A percentile compares a stretch with the other conserved stretches of the same genome.
These are phyloP conservation scores for Potorous gilbertii DNA, from an alignment of 2,797 vertebrate species.

Conservation along the genomic window DNA sequence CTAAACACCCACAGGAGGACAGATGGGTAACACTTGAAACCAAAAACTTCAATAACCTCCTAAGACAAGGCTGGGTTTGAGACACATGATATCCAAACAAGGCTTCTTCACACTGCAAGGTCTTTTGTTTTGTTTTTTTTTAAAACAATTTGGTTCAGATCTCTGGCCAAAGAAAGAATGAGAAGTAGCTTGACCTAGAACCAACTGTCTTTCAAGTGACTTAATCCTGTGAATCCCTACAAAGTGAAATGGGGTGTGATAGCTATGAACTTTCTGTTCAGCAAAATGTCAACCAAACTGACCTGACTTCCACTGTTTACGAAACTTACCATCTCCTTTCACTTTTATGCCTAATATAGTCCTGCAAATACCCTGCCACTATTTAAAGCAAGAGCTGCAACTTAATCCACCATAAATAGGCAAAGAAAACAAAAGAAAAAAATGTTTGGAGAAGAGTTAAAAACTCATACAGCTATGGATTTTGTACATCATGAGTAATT, in stretches of 20 bases:
- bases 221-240: conserved; percentile 8
- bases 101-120: not conserved
- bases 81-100: conserved; percentile 23
- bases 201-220: conserved; percentile 2
- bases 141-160: not conserved
- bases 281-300: conserved; percentile 48
- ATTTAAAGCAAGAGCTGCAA: conserved; percentile 75
- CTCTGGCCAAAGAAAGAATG: conserved; percentile 21
- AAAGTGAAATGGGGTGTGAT: not conserved
- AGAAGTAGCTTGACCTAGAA: conserved; percentile 6
- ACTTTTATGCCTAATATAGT: conserved; percentile 79
- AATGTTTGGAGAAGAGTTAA: conserved; percentile 42
- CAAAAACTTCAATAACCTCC: conserved; percentile 24
- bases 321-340: conserved; percentile 24
- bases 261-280: conserved; percentile 41
- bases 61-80: conserved; percentile 54
- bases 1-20: not conserved
- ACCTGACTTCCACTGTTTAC: conserved; percentile 55
- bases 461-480: conserved; percentile 48
- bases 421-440: conserved; percentile 76
- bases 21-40: not conserved
- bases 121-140: conserved; percentile 16
- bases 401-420: conserved; percentile 70
- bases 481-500: not conserved
- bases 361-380: conserved; percentile 63